Conservation (phyloP, 2,113 vertebrate genomes). For the Canis aureus region DNA sequence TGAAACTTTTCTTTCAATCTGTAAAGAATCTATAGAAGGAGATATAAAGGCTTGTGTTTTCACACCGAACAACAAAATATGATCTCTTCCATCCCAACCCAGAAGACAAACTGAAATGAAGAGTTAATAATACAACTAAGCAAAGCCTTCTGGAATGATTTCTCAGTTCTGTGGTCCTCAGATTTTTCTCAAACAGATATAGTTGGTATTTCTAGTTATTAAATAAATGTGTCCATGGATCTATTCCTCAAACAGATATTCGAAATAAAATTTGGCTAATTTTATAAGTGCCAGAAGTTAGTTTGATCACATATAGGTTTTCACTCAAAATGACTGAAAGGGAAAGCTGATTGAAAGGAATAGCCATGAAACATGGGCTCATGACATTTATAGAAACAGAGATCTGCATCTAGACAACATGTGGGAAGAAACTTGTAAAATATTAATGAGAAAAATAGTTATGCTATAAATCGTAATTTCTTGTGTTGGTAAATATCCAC, state of each 20-base stretch:
- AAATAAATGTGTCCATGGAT: background rate
- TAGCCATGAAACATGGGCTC: background rate
- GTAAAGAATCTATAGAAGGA: constrained; percentile 93
- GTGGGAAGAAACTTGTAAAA: background rate
- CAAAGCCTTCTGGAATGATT: constrained; percentile 55
- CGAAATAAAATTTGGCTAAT: constrained; percentile 18
- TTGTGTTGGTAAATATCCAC: background rate
- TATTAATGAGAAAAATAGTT: background rate
- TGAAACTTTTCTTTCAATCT: constrained; percentile 95
- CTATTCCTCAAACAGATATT: background rate
- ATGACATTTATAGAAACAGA: background rate
- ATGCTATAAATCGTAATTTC: background rate
- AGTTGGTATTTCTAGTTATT: constrained; percentile 25
- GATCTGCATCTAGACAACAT: background rate
- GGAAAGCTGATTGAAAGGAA: background rate
- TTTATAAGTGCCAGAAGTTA: background rate
- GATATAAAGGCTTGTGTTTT: constrained; percentile 65
- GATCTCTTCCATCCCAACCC: background rate
- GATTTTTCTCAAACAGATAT: constrained; percentile 42
- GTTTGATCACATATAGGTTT: background rate
- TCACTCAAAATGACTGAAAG: background rate
- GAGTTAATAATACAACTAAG: background rate
- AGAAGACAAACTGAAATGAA: background rate
- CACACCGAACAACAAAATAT: constrained; percentile 55
- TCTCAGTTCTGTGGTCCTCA: constrained; percentile 57